A percentile compares a stretch with the other conserved stretches of the same genome.
phyloP scores from a whole-genome alignment of 2,888 invertebrate genomes.

The Drosophila dives region DNA sequence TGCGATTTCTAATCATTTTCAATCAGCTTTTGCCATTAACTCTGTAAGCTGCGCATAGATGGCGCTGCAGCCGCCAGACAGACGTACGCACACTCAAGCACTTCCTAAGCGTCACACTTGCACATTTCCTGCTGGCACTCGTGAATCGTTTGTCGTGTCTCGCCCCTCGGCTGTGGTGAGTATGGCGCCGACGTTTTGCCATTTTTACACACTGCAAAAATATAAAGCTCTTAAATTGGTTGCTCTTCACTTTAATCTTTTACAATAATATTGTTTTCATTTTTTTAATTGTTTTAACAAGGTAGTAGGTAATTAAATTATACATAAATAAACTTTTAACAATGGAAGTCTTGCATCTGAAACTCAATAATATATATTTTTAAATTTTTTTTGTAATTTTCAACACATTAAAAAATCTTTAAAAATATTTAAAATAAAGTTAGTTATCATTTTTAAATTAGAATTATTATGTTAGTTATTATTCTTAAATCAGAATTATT shows the following conservation, averaged over 20 bases:
- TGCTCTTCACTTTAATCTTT: background rate
- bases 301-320: background rate
- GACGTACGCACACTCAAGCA: constrained; percentile 35
- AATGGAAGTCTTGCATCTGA: background rate
- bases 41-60: constrained; percentile 57
- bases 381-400: background rate
- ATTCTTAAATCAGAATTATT: background rate
- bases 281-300: background rate
- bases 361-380: background rate
- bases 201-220: constrained; percentile 17
- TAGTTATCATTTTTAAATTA: background rate
- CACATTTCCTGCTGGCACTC: constrained; percentile 54
- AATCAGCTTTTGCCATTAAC: constrained; percentile 33
- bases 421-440: background rate
- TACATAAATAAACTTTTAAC: background rate
- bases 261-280: background rate
- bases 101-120: constrained; percentile 60
- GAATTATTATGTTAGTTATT: background rate
- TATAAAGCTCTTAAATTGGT: background rate
- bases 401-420: background rate
- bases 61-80: constrained; percentile 41
- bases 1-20: constrained; percentile 41
- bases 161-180: constrained; percentile 66
- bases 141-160: constrained; percentile 26
- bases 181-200: constrained; percentile 26